Evolutionary conservation across 2,888 invertebrate species (phyloP), one percentile per base, ranked within the genome.

Genomic region (Meiosimyza platycephala): DNA sequence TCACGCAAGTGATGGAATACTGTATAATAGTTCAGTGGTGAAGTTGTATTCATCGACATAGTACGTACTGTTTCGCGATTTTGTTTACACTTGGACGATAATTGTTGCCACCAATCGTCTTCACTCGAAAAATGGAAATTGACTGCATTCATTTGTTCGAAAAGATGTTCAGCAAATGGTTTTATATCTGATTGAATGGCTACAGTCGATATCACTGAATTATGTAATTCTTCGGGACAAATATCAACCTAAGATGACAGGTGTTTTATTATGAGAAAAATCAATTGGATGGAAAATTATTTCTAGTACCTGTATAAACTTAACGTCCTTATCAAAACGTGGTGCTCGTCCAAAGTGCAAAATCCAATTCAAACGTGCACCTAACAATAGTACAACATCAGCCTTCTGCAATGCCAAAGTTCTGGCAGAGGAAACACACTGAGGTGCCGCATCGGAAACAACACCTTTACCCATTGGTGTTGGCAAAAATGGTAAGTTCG

Each of bases 311-410:
- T 96, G 98, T 80, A 98, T 95, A 76, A 98, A 88, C 89, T 96
- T 95, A 6, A 96, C 96, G 82, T 94, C 89, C 0, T 91, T 89
- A 18, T 92, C 90, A 86, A 93, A 98, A 55, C 98, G 89, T 1
- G 98, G 98, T 18, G 94, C 88, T 71, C 93, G 92, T 2, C 98
- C 98, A 89, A 98, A 99, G 88, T 99, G 98, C 75, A 99, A 90
- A 88, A 99, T 98, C 99, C 99, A 99, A 88, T 99, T 99, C 18
- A 98, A 89, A 54, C 98, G 89, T 0, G 98, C 98, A 0, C 98
- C 98, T 54, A 97, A 87, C 66, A 98, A 88, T 4, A 99, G 81
- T 3, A 99, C 90, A 0, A 96, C 94, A 87, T 99, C 98, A 0
- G 97, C 95, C 78, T 95, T 91, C 80, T 93, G 92, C 67, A 99